Conservation (phyloP, 2,888 invertebrate species). For the Hedya salicella region DNA sequence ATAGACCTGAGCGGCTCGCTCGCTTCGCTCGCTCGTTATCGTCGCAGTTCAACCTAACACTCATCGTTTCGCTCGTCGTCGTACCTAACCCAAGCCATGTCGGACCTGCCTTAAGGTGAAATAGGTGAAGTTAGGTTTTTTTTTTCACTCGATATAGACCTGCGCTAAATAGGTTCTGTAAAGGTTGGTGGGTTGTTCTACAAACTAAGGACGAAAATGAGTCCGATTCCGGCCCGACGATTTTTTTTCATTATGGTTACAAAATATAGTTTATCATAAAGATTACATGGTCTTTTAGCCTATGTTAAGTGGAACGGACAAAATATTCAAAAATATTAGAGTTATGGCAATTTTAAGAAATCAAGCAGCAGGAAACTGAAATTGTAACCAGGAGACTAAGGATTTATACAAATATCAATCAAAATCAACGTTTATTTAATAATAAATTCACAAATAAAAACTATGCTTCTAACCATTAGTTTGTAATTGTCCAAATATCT, state of each 20-base stretch:
- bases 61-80: too few species aligned
- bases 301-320: conserved; percentile 13
- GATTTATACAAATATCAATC: conserved; percentile 1
- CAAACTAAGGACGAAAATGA: conserved; percentile 16
- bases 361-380: too few species aligned
- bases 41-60: too few species aligned
- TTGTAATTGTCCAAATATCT: conserved; percentile 5
- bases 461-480: conserved; percentile 26
- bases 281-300: conserved; percentile 12
- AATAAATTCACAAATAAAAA: conserved; percentile 37
- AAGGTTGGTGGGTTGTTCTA: not conserved
- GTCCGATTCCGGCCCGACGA: conserved; percentile 12
- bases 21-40: too few species aligned
- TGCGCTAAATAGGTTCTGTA: too few species aligned
- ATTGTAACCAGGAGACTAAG: not conserved
- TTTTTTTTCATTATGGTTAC: conserved; percentile 13
- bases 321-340: conserved; percentile 21
- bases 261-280: conserved; percentile 12
- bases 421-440: conserved; percentile 2
- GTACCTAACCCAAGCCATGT: too few species aligned
- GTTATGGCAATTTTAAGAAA: conserved; percentile 20
- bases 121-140: too few species aligned
- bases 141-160: too few species aligned
- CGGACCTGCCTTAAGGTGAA: too few species aligned
- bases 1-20: too few species aligned